Percentiles rank a stretch among this genome's conserved stretches.
These are phyloP conservation scores for Tupaia tana DNA, from an alignment of 2,113 vertebrate species.

Conservation along the genomic window DNA sequence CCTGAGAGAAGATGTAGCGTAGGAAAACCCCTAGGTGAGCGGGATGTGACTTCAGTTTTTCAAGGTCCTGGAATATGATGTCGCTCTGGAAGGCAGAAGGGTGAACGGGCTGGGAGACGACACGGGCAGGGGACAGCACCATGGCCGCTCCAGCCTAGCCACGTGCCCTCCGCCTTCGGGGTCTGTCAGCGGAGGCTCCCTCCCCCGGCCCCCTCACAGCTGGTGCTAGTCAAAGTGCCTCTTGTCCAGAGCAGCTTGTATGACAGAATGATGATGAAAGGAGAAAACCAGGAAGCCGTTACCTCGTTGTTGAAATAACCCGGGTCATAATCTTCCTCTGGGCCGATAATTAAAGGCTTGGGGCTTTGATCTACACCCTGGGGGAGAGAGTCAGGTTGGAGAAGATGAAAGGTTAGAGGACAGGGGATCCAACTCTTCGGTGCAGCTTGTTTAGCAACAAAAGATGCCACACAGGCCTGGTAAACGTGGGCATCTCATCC, in stretches of 20 bases:
- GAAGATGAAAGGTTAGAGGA: background rate
- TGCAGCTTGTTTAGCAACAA: background rate
- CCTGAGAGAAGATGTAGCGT: conserved; percentile 95
- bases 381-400: background rate
- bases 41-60: conserved; percentile 90
- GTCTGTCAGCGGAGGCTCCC: background rate
- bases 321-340: conserved; percentile 94
- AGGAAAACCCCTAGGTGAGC: conserved; percentile 95
- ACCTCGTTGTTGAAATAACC: conserved; percentile 88
- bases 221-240: background rate
- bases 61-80: conserved; percentile 93
- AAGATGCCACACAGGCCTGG: background rate
- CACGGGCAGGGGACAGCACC: background rate
- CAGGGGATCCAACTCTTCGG: accelerated
- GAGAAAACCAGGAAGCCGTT: background rate
- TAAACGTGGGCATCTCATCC: background rate
- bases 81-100: conserved; percentile 87
- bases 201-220: background rate
- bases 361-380: conserved; percentile 79
- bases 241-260: background rate
- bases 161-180: background rate
- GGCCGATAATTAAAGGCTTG: conserved; percentile 92
- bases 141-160: background rate
- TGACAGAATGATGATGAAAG: conserved; percentile 3
- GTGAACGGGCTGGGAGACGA: background rate